Percentiles rank a stretch among this genome's conserved stretches.
These are phyloP conservation scores for Phalloptychus januarius DNA, from an alignment of 2,797 vertebrate genomes.

Conservation along the genomic window DNA sequence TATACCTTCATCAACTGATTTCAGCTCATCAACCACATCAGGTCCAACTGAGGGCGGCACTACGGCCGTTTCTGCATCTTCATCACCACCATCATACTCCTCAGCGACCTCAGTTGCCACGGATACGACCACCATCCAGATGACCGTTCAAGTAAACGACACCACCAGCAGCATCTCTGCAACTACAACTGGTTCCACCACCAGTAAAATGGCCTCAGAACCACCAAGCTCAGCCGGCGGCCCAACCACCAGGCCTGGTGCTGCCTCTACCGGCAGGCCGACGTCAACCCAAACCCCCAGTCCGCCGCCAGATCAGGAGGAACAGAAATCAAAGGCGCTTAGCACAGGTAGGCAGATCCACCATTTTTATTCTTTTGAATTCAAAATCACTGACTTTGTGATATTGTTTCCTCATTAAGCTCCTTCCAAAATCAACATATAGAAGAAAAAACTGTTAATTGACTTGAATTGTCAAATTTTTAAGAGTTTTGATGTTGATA, in stretches of 20 bases:
- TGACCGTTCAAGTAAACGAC: fast-evolving
- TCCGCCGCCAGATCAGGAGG: neutral
- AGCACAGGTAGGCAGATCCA: constrained; percentile 46
- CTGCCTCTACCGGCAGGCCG: neutral
- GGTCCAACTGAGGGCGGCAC: neutral
- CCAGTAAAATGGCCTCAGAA: neutral
- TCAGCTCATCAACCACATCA: neutral
- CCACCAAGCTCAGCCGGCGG: fast-evolving
- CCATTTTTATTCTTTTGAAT: neutral
- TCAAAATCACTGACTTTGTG: too few relatives aligned
- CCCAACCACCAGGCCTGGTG: neutral
- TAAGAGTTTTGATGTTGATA: too few relatives aligned
- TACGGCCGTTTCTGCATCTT: neutral
- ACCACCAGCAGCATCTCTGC: fast-evolving
- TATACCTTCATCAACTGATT: too few relatives aligned
- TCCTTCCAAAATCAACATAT: too few relatives aligned
- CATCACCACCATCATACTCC: neutral
- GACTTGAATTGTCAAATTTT: too few relatives aligned
- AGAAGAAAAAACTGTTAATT: too few relatives aligned
- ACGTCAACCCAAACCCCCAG: neutral
- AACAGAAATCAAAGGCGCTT: constrained; percentile 11
- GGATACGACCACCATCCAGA: neutral
- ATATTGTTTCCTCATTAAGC: too few relatives aligned
- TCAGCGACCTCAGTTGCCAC: neutral
- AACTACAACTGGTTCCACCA: neutral